Evolutionary conservation across 2,113 vertebrate species (phyloP).

Genomic region (Misgurnus anguillicaudatus): DNA sequence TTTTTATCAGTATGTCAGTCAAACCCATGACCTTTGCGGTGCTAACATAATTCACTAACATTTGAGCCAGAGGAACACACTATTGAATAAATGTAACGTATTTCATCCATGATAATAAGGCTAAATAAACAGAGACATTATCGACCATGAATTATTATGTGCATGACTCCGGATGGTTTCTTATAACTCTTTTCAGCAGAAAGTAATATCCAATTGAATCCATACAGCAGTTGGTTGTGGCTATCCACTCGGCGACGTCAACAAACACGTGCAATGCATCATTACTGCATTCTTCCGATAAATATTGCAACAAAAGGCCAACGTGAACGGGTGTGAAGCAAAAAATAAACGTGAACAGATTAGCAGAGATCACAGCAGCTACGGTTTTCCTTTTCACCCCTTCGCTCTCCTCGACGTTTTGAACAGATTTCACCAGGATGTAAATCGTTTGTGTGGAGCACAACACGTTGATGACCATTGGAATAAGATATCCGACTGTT

Average conservation of each 20-base stretch:
- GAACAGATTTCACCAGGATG: conserved; percentile 53
- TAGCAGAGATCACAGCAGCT: conserved; percentile 60
- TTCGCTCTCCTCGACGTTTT: neutral
- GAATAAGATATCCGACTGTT: conserved; percentile 59
- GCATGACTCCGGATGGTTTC: too few relatives aligned
- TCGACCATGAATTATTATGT: too few relatives aligned
- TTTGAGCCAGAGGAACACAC: too few relatives aligned
- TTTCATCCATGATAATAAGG: too few relatives aligned
- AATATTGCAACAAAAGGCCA: conserved; percentile 52
- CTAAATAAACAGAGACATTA: too few relatives aligned
- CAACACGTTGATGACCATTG: conserved; percentile 56
- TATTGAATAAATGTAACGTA: too few relatives aligned
- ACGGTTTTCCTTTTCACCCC: conserved; percentile 53
- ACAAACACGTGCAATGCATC: neutral
- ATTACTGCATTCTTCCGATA: accelerated
- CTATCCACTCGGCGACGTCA: conserved; percentile 64
- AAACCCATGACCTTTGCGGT: too few relatives aligned
- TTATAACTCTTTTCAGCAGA: conserved; percentile 61
- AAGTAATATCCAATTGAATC: conserved; percentile 72
- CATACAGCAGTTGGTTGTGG: conserved; percentile 71
- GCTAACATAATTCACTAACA: too few relatives aligned
- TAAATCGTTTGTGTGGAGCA: conserved; percentile 64
- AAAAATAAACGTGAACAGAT: conserved; percentile 69
- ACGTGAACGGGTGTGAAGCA: conserved; percentile 71
- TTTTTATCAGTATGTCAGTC: too few relatives aligned